Evolutionary conservation across 2,797 vertebrate genomes (phyloP).

Genomic region (Clangula hyemalis): DNA sequence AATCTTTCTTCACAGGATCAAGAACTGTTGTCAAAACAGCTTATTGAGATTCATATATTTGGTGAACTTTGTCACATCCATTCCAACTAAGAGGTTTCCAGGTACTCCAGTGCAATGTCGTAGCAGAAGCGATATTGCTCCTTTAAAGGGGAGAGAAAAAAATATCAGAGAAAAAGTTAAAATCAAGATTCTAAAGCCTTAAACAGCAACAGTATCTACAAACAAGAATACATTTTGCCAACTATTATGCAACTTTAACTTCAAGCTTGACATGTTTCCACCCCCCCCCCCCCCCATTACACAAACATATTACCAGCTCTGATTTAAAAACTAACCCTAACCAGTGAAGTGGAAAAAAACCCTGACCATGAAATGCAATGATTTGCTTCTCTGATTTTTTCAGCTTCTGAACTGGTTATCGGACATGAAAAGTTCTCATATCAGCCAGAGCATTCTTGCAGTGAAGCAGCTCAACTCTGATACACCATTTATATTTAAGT

Average conservation of each 20-base stretch:
- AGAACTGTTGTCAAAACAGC: constrained; percentile 65
- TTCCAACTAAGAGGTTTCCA: constrained; percentile 89
- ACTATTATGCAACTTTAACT: neutral
- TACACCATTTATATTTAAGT: neutral
- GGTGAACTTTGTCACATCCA: constrained; percentile 59
- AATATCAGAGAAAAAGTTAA: neutral
- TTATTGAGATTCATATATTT: constrained; percentile 60
- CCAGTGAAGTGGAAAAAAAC: neutral
- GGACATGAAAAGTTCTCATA: neutral
- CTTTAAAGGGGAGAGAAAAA: constrained; percentile 69
- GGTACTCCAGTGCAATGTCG: constrained; percentile 93
- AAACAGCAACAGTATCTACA: neutral
- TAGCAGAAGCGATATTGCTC: constrained; percentile 99
- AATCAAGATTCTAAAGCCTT: neutral
- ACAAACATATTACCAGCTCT: neutral
- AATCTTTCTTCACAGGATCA: constrained; percentile 79
- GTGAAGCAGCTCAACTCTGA: neutral
- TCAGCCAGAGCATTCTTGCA: neutral
- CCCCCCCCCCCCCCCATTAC: too few species aligned
- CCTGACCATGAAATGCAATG: neutral
- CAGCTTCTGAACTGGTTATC: neutral
- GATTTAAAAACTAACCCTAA: neutral
- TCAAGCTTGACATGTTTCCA: neutral
- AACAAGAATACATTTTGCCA: neutral
- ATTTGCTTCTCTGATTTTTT: neutral